phyloP scores from a whole-genome alignment of 2,797 vertebrate species.

The Melanitta fusca region DNA sequence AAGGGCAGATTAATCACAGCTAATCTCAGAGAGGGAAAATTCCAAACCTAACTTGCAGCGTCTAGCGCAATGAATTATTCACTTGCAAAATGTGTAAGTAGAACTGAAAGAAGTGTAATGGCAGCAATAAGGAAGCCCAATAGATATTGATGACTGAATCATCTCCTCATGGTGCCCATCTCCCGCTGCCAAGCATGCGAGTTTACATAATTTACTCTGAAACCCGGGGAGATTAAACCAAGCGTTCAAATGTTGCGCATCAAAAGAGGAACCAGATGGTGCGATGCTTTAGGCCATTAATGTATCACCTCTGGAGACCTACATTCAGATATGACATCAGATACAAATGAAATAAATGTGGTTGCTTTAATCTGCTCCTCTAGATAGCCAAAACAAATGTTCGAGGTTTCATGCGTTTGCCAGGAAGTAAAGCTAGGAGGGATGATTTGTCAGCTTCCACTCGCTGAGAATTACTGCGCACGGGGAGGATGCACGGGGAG shows the following conservation, averaged over 20 bases:
- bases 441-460: slow-evolving; percentile 13
- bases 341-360: slow-evolving; percentile 2
- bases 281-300: slow-evolving; percentile 61
- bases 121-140: slow-evolving; percentile 62
- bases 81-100: slow-evolving; percentile 51
- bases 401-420: background rate
- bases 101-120: slow-evolving; percentile 53
- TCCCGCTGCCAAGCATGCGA: slow-evolving; percentile 25
- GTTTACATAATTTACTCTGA: slow-evolving; percentile 65
- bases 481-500: background rate
- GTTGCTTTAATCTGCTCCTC: slow-evolving; percentile 2
- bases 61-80: slow-evolving; percentile 57
- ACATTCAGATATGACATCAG: slow-evolving; percentile 52
- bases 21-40: slow-evolving; percentile 64
- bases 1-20: slow-evolving; percentile 57
- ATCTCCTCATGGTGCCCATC: slow-evolving; percentile 65
- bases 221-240: slow-evolving; percentile 59
- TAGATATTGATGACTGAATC: slow-evolving; percentile 72
- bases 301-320: slow-evolving; percentile 65
- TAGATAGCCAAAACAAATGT: slow-evolving; percentile 39
- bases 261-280: slow-evolving; percentile 61
- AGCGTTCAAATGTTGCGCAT: slow-evolving; percentile 12
- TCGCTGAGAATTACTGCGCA: background rate
- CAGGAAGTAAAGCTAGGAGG: background rate
- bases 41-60: slow-evolving; percentile 46